phyloP scores from a whole-genome alignment of 1,140 invertebrate genomes.

The Globodera rostochiensis region DNA sequence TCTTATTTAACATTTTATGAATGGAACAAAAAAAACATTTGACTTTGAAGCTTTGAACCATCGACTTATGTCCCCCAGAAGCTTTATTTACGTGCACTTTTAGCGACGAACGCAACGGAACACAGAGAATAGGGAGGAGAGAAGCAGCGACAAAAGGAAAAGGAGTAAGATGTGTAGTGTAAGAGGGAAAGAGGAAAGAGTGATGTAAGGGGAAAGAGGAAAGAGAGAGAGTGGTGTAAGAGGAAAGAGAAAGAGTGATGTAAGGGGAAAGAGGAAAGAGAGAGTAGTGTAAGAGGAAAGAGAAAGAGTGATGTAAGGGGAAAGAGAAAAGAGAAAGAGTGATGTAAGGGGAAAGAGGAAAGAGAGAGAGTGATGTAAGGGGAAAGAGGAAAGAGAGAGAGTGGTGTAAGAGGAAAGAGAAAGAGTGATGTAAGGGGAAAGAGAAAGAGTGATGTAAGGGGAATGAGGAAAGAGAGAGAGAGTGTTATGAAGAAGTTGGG shows the following conservation, averaged over 20 bases:
- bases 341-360: background rate
- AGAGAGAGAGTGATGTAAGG: background rate
- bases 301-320: too few relatives aligned
- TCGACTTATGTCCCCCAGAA: too few relatives aligned
- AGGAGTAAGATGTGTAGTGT: background rate
- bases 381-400: conserved; percentile 1
- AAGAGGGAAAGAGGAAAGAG: background rate
- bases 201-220: background rate
- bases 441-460: conserved; percentile 1
- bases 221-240: background rate
- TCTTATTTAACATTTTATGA: background rate
- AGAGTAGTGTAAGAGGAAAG: too few relatives aligned
- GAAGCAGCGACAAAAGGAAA: background rate
- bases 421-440: background rate
- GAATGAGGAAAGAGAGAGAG: background rate
- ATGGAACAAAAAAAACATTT: too few relatives aligned
- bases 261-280: background rate
- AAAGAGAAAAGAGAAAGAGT: background rate
- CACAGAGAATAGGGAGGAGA: background rate
- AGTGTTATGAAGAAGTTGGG: background rate
- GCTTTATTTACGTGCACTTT: too few relatives aligned
- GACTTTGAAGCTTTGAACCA: too few relatives aligned
- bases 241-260: too few relatives aligned
- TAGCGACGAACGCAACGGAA: background rate
- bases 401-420: background rate